Conservation (phyloP, 2,113 vertebrate species). For the Lophius piscatorius region DNA sequence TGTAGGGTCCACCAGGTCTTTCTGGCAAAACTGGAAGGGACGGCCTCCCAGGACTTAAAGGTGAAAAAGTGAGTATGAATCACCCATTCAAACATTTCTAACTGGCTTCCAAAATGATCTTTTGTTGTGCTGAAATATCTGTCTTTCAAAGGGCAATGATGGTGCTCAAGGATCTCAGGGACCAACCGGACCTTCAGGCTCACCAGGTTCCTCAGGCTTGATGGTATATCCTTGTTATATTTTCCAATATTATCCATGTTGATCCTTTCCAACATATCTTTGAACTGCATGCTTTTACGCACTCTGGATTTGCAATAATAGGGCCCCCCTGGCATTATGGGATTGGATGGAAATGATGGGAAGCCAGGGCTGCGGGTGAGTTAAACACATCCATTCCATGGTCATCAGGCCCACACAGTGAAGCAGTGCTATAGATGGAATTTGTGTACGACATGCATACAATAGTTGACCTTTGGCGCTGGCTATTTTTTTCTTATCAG, state of each 20-base stretch:
- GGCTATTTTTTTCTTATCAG: constrained; percentile 68
- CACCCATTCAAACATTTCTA: background rate
- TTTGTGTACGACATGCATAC: background rate
- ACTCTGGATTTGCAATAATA: constrained; percentile 55
- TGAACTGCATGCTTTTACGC: constrained; percentile 1
- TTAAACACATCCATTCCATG: background rate
- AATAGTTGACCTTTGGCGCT: constrained; percentile 21
- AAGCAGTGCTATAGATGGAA: background rate
- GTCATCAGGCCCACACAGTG: background rate
- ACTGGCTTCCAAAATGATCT: background rate
- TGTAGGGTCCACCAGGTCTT: constrained; percentile 88
- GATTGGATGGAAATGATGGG: constrained; percentile 92
- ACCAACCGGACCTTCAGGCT: constrained; percentile 79
- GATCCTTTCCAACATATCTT: background rate
- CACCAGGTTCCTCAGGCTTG: constrained; percentile 85
- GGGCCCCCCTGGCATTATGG: constrained; percentile 91
- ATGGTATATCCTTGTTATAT: constrained; percentile 53
- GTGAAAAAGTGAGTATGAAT: constrained; percentile 84
- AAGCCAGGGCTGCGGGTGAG: constrained; percentile 89
- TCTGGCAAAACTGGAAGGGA: constrained; percentile 87
- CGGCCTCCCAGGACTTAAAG: constrained; percentile 83
- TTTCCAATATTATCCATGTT: background rate
- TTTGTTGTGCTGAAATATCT: constrained; percentile 6
- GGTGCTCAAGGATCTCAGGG: constrained; percentile 86
- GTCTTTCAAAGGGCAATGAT: constrained; percentile 83